Evolutionary conservation across 2,797 vertebrate genomes (phyloP).

Genomic region (Remorina albescens): DNA sequence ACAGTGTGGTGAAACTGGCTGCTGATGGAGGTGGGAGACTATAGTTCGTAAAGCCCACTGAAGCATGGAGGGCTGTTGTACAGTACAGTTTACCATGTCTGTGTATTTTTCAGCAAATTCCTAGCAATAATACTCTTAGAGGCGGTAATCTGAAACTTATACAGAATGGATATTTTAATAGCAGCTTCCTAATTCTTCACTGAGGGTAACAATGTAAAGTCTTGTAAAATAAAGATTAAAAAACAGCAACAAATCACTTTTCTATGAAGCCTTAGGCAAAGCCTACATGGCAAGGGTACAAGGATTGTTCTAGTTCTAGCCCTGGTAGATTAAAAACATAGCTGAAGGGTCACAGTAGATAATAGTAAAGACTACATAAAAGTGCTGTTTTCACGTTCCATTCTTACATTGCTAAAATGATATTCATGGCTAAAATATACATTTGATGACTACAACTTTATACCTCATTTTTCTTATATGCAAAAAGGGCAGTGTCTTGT

Average conservation of each 20-base stretch:
- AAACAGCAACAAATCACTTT: constrained; percentile 56
- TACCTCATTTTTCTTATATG: constrained; percentile 26
- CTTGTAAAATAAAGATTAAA: constrained; percentile 53
- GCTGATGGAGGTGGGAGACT: constrained; percentile 25
- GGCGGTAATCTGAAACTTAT: constrained; percentile 92
- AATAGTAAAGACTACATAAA: not conserved
- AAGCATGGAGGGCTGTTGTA: constrained; percentile 62
- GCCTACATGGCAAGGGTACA: constrained; percentile 11
- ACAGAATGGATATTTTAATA: constrained; percentile 89
- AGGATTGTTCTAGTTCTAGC: constrained; percentile 4
- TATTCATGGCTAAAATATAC: constrained; percentile 16
- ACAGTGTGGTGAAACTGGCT: constrained; percentile 50
- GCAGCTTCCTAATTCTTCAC: constrained; percentile 87
- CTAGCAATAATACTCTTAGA: constrained; percentile 91
- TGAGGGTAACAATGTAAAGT: constrained; percentile 55
- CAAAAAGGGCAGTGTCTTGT: constrained; percentile 49
- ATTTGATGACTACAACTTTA: constrained; percentile 11
- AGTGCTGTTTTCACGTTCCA: not conserved
- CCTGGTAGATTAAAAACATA: constrained; percentile 1
- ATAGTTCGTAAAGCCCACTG: constrained; percentile 60
- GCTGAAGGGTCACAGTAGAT: constrained; percentile 1
- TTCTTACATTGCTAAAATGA: constrained; percentile 13
- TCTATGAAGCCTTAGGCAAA: constrained; percentile 50
- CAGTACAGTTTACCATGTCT: constrained; percentile 53
- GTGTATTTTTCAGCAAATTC: constrained; percentile 85